phyloP scores from a whole-genome alignment of 2,797 vertebrate species.

The Peromyscus attwateri region DNA sequence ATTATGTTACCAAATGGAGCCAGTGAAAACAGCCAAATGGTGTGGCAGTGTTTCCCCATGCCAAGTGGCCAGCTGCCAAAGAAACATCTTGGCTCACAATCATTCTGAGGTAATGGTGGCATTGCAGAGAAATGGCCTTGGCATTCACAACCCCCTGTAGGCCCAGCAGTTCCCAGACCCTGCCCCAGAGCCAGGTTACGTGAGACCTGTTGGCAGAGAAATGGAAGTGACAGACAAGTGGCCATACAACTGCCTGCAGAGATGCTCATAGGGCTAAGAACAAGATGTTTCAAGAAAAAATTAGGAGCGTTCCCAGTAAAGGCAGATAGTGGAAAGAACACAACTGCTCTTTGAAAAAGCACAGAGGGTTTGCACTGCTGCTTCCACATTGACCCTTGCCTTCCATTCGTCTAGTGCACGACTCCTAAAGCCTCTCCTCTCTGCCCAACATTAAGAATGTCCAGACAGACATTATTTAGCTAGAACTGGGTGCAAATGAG shows the following conservation, averaged over 20 bases:
- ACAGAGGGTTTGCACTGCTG: slow-evolving; percentile 61
- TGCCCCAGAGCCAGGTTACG: slow-evolving; percentile 36
- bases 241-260: slow-evolving; percentile 46
- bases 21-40: slow-evolving; percentile 28
- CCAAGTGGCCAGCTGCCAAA: slow-evolving; percentile 31
- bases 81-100: neutral
- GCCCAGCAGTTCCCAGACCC: neutral
- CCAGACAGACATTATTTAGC: slow-evolving; percentile 64
- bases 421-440: slow-evolving; percentile 73
- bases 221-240: neutral
- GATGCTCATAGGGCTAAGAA: slow-evolving; percentile 40
- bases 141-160: neutral
- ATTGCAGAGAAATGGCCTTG: neutral
- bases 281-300: slow-evolving; percentile 27
- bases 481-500: neutral
- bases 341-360: slow-evolving; percentile 76
- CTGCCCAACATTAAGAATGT: slow-evolving; percentile 76
- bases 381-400: slow-evolving; percentile 78
- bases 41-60: neutral
- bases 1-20: slow-evolving; percentile 9
- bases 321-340: slow-evolving; percentile 78
- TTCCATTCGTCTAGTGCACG: slow-evolving; percentile 83
- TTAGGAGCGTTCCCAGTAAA: slow-evolving; percentile 67
- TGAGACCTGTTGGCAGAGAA: slow-evolving; percentile 61
- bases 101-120: neutral